phyloP scores from a whole-genome alignment of 1,140 invertebrate species.

The Coboldia fuscipes region DNA sequence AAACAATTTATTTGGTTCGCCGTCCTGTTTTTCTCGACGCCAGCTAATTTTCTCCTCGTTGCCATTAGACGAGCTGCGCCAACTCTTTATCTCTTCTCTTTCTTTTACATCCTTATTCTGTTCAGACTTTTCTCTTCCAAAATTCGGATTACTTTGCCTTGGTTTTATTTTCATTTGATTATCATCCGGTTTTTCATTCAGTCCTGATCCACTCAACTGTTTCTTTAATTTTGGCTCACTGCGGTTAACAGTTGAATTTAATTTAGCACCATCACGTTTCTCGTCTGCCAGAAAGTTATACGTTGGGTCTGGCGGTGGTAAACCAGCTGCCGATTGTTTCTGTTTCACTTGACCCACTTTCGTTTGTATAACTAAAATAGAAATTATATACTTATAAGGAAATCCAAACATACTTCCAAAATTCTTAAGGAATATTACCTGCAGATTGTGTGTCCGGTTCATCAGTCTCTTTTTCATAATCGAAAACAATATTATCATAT shows the following conservation, averaged over 20 bases:
- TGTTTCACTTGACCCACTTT: too few relatives aligned
- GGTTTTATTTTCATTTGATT: conserved; percentile 10
- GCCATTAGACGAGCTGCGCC: too few relatives aligned
- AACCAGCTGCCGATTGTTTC: conserved; percentile 11
- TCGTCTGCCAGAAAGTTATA: conserved; percentile 26
- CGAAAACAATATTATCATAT: conserved; percentile 10
- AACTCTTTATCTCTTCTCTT: too few relatives aligned
- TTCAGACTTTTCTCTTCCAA: conserved; percentile 12
- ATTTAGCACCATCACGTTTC: conserved; percentile 10
- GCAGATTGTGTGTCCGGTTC: conserved; percentile 2
- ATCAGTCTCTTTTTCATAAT: conserved; percentile 2
- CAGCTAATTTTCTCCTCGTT: conserved; percentile 21
- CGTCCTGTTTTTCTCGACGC: conserved; percentile 7
- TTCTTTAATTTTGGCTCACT: conserved; percentile 11
- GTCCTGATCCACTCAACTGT: conserved; percentile 13
- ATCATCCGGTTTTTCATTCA: conserved; percentile 8
- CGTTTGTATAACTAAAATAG: too few relatives aligned
- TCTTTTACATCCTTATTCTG: conserved; percentile 3
- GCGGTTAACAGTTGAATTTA: not conserved
- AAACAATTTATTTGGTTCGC: too few relatives aligned
- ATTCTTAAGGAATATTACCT: too few relatives aligned
- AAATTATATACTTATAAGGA: too few relatives aligned
- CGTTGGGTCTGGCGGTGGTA: conserved; percentile 26
- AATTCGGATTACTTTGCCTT: conserved; percentile 9
- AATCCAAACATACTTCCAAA: too few relatives aligned